These are phyloP conservation scores for Microplitis mediator DNA, from an alignment of 1,140 invertebrate genomes.

Conservation along the genomic window DNA sequence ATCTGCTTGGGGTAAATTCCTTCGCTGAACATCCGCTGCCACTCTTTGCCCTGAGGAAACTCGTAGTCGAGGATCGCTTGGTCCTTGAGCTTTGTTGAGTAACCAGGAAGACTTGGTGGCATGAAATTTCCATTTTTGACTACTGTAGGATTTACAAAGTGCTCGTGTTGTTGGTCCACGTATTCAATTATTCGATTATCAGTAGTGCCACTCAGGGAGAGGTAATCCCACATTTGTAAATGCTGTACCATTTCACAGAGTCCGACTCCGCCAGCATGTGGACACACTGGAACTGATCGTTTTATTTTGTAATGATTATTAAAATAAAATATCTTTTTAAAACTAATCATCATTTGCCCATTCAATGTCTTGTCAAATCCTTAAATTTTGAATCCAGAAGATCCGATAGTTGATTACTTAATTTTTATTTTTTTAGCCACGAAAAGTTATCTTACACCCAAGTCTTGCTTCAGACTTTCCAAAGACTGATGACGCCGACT, in stretches of 20 bases:
- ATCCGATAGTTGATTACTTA: too few species aligned
- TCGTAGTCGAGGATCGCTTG: constrained; percentile 70
- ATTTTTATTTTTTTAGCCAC: too few species aligned
- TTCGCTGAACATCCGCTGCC: constrained; percentile 70
- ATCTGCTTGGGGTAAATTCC: constrained; percentile 49
- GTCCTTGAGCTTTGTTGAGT: constrained; percentile 79
- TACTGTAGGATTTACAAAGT: constrained; percentile 76
- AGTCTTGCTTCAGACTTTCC: too few species aligned
- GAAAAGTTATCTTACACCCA: too few species aligned
- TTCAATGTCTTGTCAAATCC: too few species aligned
- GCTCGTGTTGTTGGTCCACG: too few species aligned
- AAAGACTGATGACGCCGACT: too few species aligned
- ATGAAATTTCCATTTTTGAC: constrained; percentile 74
- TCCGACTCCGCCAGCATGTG: too few species aligned
- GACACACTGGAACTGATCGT: constrained; percentile 84
- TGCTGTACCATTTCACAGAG: too few species aligned
- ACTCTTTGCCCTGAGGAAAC: constrained; percentile 78
- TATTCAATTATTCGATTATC: constrained; percentile 80
- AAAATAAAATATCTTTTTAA: background rate
- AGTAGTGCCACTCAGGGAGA: constrained; percentile 70
- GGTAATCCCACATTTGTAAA: constrained; percentile 86
- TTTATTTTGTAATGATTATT: background rate
- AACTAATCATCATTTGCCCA: background rate
- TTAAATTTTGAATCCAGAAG: too few species aligned
- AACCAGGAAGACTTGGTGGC: constrained; percentile 71